Conservation (phyloP, 2,113 vertebrate genomes). For the Passer montanus region DNA sequence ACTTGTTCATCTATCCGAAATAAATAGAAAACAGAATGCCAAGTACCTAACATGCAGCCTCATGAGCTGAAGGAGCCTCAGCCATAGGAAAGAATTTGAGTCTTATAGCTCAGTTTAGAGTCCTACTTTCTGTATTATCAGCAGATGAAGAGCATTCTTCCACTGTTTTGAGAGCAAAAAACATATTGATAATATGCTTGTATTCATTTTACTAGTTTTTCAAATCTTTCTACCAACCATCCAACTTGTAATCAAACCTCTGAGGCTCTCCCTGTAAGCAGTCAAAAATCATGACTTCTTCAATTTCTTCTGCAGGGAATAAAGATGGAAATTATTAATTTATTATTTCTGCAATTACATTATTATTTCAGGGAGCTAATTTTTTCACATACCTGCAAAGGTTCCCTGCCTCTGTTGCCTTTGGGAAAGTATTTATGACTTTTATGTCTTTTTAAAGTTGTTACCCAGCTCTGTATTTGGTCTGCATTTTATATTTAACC, state of each 20-base stretch:
- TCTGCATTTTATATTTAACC: not conserved
- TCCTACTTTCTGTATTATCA: not conserved
- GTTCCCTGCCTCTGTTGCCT: not conserved
- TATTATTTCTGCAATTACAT: not conserved
- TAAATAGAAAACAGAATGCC: not conserved
- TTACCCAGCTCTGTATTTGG: not conserved
- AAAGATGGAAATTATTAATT: not conserved
- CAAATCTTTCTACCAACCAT: not conserved
- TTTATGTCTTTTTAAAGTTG: not conserved
- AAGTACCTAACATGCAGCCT: not conserved
- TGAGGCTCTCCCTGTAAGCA: not conserved
- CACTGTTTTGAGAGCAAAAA: not conserved
- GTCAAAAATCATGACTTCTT: not conserved
- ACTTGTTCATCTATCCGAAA: not conserved
- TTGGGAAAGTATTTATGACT: not conserved
- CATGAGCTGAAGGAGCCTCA: not conserved
- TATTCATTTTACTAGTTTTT: not conserved
- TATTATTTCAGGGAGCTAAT: not conserved
- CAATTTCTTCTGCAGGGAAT: not conserved
- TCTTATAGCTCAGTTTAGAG: not conserved
- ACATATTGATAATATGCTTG: not conserved
- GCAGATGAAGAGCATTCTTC: not conserved
- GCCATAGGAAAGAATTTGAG: not conserved
- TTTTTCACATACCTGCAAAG: not conserved
- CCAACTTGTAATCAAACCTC: not conserved